phyloP scores from a whole-genome alignment of 2,113 vertebrate genomes.

The Indri indri region DNA sequence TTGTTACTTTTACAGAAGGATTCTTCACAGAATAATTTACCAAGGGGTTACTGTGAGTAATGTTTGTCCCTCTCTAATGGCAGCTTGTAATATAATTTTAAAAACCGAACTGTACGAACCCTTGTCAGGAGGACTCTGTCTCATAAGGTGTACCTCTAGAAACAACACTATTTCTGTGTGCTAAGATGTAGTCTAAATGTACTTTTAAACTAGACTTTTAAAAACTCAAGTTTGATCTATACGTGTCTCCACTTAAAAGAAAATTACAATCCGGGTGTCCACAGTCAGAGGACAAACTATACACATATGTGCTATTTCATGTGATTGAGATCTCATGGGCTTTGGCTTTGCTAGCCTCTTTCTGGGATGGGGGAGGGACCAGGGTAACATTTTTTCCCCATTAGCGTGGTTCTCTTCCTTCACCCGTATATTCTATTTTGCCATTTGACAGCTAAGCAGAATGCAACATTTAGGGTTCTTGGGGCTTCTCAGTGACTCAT shows the following conservation, averaged over 20 bases:
- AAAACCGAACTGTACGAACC: constrained; percentile 7
- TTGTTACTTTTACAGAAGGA: constrained; percentile 19
- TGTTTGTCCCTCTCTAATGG: not conserved
- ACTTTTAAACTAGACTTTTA: constrained; percentile 44
- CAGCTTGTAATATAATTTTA: not conserved
- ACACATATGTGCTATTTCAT: not conserved
- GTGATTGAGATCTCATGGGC: constrained; percentile 17
- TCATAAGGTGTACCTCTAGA: constrained; percentile 51
- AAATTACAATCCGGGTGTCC: not conserved
- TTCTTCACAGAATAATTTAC: constrained; percentile 27
- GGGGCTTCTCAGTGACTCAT: constrained; percentile 4
- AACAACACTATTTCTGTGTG: constrained; percentile 50
- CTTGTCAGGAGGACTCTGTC: constrained; percentile 20
- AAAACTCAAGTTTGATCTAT: not conserved
- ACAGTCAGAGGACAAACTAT: constrained; percentile 46
- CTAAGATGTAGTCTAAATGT: constrained; percentile 27
- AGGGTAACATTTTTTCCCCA: not conserved
- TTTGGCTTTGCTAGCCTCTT: constrained; percentile 25
- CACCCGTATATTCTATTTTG: not conserved
- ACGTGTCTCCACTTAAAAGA: constrained; percentile 13
- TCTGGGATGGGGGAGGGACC: not conserved
- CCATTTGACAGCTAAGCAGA: constrained; percentile 5
- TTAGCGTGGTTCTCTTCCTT: constrained; percentile 39
- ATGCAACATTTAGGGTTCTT: constrained; percentile 40
- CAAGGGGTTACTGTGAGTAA: not conserved